Evolutionary conservation across 1,140 invertebrate species (phyloP), one percentile per base, ranked within the genome.

Genomic region (Lordiphosa stackelbergi): DNA sequence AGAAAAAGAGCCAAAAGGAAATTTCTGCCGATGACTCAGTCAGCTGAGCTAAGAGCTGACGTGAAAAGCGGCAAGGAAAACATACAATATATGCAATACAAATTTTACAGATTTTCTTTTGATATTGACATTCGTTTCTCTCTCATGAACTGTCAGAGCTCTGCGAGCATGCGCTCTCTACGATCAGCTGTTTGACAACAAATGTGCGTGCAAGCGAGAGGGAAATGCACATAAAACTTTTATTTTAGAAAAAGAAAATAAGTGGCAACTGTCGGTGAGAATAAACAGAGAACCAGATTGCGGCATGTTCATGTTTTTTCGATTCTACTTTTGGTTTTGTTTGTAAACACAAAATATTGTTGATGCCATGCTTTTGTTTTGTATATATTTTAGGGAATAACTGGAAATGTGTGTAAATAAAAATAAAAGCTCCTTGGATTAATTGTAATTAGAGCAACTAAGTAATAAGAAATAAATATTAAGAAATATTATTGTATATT

Each of bases 171-270:
- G 74, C 69, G 74, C 51, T 42, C 16, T 42, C 34, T 37, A 3
- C 19, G 40, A 66, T 55, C 69, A 78, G 74, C 65, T 73, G 73
- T 54, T 58, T 73, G 69, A 78, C 53, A 78, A 78, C 74, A 78
- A 79, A 70, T 66, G 66, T 24, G 38, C 53, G 74, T 70, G 65
- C 53, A 42, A 78, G 66, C 12, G 66, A 60, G 74, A 78, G 19
- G n/a, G 37, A 31, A 31, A 52, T 24, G 36, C 13, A 41, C 28
- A 62, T 61, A 61, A 59, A 46, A 56, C 45, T 47, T 41, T 37
- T 41, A 51, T 54, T 60, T 28, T 51, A 38, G 2, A n/a, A 41
- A 22, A 38, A 40, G 36, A 42, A 47, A 36, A 12, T 42, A 19
- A 31, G 6, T 8, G 40, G 43, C 12, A 10, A 7, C 13, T 24